Evolutionary conservation across 1,140 invertebrate species (phyloP).

Genomic region (Caligus rogercresseyi): DNA sequence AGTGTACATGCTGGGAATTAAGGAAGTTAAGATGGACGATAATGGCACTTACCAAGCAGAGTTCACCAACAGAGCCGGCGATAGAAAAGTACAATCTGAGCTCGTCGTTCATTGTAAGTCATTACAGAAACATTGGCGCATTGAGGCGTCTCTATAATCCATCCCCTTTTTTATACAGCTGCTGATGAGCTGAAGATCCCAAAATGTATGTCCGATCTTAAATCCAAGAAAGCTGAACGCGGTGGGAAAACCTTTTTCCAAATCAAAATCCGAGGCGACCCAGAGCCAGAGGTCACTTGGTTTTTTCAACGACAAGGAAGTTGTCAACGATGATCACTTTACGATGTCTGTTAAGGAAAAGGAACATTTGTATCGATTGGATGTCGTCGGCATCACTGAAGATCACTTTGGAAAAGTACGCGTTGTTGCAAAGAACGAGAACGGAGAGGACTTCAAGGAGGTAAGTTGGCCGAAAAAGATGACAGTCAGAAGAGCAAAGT

Average conservation of each 20-base stretch:
- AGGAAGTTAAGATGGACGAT: conserved; percentile 35
- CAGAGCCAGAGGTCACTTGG: conserved; percentile 25
- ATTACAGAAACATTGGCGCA: not conserved
- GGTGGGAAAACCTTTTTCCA: conserved; percentile 25
- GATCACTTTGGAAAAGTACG: conserved; percentile 32
- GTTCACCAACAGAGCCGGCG: conserved; percentile 36
- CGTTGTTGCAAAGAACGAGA: conserved; percentile 32
- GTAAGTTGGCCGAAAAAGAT: not conserved
- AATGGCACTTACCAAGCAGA: conserved; percentile 37
- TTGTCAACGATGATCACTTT: conserved; percentile 21
- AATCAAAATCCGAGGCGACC: conserved; percentile 24
- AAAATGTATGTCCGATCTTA: conserved; percentile 24
- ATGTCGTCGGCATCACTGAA: conserved; percentile 31
- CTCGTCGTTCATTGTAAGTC: conserved; percentile 49
- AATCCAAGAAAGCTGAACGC: conserved; percentile 23
- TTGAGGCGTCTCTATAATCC: not conserved
- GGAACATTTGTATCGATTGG: conserved; percentile 29
- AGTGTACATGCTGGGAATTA: conserved; percentile 43
- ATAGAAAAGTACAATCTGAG: conserved; percentile 42
- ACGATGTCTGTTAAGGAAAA: conserved; percentile 31
- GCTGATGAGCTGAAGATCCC: conserved; percentile 24
- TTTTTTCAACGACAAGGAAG: conserved; percentile 23
- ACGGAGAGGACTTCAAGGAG: conserved; percentile 28
- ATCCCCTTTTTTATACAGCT: too few relatives aligned
- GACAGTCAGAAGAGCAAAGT: too few relatives aligned